Evolutionary conservation across 2,797 vertebrate species (phyloP).

Genomic region (Myotis pilosus): DNA sequence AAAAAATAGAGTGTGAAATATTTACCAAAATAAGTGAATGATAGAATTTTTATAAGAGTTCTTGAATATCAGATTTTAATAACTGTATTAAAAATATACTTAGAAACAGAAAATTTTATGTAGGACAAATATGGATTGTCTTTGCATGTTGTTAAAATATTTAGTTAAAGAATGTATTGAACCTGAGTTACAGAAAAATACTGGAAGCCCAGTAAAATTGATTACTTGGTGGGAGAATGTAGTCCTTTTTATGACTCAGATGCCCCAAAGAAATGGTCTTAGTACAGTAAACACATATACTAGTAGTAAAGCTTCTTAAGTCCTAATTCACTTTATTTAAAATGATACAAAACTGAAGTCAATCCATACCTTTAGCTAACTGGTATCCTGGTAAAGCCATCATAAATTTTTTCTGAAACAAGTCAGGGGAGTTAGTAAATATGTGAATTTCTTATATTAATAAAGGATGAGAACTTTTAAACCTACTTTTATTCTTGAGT

Average conservation of each 20-base stretch:
- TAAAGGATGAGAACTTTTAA: constrained; percentile 24
- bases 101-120: constrained; percentile 41
- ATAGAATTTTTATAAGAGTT: constrained; percentile 17
- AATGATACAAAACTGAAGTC: constrained; percentile 8
- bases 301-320: background rate
- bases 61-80: background rate
- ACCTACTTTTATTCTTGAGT: constrained; percentile 6
- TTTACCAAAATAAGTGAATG: constrained; percentile 9
- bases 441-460: background rate
- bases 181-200: constrained; percentile 31
- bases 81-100: background rate
- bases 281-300: background rate
- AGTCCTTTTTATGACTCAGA: constrained; percentile 12
- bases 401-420: constrained; percentile 28
- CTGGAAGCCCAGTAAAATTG: background rate
- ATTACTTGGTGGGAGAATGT: background rate
- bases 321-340: constrained; percentile 20
- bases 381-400: background rate
- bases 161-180: constrained; percentile 41
- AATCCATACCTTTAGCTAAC: background rate
- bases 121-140: background rate
- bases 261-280: background rate
- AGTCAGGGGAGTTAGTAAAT: background rate
- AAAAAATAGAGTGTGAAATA: constrained; percentile 4
- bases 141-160: constrained; percentile 28